These are phyloP conservation scores for Lophius piscatorius DNA, from an alignment of 2,113 vertebrate genomes.

Conservation along the genomic window DNA sequence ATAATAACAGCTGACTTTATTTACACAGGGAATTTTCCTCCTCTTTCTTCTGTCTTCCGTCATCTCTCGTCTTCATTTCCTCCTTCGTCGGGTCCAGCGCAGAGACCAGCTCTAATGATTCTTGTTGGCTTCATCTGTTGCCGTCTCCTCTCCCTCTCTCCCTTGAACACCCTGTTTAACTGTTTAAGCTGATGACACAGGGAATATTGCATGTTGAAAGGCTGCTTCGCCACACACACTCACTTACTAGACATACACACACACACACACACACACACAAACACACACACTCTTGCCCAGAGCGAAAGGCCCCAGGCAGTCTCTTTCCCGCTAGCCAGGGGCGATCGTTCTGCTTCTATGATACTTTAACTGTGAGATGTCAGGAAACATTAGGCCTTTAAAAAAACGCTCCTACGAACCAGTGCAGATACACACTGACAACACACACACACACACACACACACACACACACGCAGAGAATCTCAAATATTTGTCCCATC, in stretches of 20 bases:
- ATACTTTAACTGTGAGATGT: conserved; percentile 87
- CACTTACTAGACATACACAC: conserved; percentile 46
- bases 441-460: conserved; percentile 47
- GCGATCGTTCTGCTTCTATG: conserved; percentile 85
- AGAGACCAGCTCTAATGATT: conserved; percentile 20
- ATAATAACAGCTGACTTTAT: conserved; percentile 62
- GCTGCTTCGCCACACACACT: conserved; percentile 52
- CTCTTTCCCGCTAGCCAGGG: conserved; percentile 83
- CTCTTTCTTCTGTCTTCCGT: conserved; percentile 56
- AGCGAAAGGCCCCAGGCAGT: conserved; percentile 85
- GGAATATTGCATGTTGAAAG: conserved; percentile 76
- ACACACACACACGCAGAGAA: conserved; percentile 38
- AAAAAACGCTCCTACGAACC: conserved; percentile 71
- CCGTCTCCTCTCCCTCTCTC: conserved; percentile 7
- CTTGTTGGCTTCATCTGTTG: conserved; percentile 30
- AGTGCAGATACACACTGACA: conserved; percentile 40
- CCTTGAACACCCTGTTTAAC: conserved; percentile 70
- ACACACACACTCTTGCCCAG: conserved; percentile 72
- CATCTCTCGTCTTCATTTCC: conserved; percentile 64
- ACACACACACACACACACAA: conserved; percentile 15
- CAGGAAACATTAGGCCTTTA: conserved; percentile 86
- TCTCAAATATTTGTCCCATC: conserved; percentile 24
- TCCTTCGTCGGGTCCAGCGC: conserved; percentile 45
- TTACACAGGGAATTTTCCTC: conserved; percentile 54
- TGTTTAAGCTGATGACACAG: conserved; percentile 76